Base-by-base conservation (phyloP, 1,140 invertebrate species). In the Metaphire vulgaris region DNA sequence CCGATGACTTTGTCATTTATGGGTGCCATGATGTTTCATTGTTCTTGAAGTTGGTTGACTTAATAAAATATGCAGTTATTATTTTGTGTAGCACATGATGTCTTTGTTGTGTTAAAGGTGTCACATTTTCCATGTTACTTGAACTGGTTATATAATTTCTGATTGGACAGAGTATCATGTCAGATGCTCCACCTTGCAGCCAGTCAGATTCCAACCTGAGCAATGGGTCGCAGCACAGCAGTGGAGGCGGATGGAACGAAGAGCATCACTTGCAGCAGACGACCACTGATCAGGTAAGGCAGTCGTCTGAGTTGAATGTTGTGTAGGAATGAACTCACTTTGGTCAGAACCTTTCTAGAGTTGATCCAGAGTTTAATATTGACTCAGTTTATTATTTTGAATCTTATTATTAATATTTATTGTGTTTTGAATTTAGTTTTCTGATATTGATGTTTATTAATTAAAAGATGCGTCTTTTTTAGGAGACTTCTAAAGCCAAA, bases 121-220 rank as follows among this genome's bases (percentile, higher is more conserved):
- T 65, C n/a, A 65, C n/a, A 72, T 41, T 26, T 30, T 72, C 33
- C 34, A 16, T 41, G 28, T 33, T 72, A 26, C 1, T 41, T n/a
- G 31, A 26, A 69, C 28, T 30, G 0, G 1, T 16, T 30, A 1
- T 1, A 30, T 28, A 1, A 1, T 32, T 30, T 6, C 1, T 29
- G 12, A 1, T 71, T 2, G 2, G n/a, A 21, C 6, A 33, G 16
- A 31, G 26, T 32, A 31, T 30, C 28, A 12, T 33, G 0, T n/a
- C n/a, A 28, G 26, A 34, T 6, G 28, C 72, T 29, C 29, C 32
- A 6, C 33, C 32, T 2, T 34, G 41, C 31, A 73, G 41, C 41
- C 72, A 73, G n/a, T 73, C 72, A 0, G 72, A 73, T 41, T 73
- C 72, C 1, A 73, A 73, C 33, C n/a, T 73, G 1, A 73, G 72